Evolutionary conservation across 1,140 invertebrate genomes (phyloP).

Genomic region (Drosophila sucinea): DNA sequence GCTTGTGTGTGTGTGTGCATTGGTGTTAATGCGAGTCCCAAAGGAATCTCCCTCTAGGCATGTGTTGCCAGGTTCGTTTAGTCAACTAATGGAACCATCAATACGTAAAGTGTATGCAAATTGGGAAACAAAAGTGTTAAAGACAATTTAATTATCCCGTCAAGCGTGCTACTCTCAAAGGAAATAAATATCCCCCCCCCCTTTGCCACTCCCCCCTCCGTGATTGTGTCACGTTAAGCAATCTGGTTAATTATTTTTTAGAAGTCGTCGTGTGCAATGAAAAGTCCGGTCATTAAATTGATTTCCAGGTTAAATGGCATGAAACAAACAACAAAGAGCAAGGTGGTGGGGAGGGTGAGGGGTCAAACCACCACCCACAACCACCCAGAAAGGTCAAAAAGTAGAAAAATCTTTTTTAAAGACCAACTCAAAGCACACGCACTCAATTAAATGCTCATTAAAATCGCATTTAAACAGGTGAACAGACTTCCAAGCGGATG

Average conservation of each 20-base stretch:
- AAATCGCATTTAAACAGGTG: conserved; percentile 69
- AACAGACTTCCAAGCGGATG: conserved; percentile 16
- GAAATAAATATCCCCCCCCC: conserved; percentile 19
- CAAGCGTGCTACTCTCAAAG: too few relatives aligned
- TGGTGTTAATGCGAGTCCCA: conserved; percentile 64
- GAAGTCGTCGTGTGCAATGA: conserved; percentile 42
- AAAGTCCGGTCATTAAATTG: conserved; percentile 66
- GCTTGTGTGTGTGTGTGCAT: conserved; percentile 5
- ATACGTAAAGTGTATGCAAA: not conserved
- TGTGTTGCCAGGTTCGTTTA: conserved; percentile 14
- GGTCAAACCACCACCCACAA: conserved; percentile 17
- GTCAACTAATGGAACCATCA: too few relatives aligned
- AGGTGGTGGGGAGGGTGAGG: conserved; percentile 4
- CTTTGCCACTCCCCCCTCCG: not conserved
- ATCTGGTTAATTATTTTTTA: conserved; percentile 70
- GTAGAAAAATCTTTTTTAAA: conserved; percentile 48
- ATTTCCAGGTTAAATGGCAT: conserved; percentile 74
- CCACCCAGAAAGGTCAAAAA: conserved; percentile 29
- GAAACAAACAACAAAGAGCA: conserved; percentile 46
- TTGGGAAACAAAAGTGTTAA: conserved; percentile 5
- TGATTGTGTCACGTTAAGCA: conserved; percentile 27
- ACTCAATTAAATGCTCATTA: conserved; percentile 80
- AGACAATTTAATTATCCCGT: conserved; percentile 58
- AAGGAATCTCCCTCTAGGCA: conserved; percentile 32
- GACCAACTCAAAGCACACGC: conserved; percentile 55